These are phyloP conservation scores for Nothoprocta pentlandii DNA, from an alignment of 2,113 vertebrate genomes.

Conservation along the genomic window DNA sequence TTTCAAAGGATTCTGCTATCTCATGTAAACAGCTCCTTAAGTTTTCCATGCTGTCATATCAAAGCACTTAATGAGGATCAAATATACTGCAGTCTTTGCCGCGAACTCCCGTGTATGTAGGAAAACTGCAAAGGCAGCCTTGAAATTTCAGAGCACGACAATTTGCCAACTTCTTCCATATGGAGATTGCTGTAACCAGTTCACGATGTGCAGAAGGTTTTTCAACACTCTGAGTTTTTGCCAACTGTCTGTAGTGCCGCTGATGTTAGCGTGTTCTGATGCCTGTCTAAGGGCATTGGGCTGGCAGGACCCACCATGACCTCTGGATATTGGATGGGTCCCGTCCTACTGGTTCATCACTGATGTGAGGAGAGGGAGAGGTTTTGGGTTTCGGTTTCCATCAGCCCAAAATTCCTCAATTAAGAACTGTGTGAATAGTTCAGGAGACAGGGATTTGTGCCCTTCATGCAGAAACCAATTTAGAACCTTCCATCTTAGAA, in stretches of 20 bases:
- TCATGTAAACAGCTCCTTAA: slow-evolving; percentile 10
- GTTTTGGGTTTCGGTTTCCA: slow-evolving; percentile 50
- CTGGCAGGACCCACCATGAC: slow-evolving; percentile 12
- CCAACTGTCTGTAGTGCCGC: neutral
- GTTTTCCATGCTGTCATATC: slow-evolving; percentile 33
- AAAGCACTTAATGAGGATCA: neutral
- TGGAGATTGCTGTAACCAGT: neutral
- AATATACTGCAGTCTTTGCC: neutral
- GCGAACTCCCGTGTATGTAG: neutral
- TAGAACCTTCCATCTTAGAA: slow-evolving; percentile 5
- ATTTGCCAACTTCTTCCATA: neutral
- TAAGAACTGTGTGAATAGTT: slow-evolving; percentile 59
- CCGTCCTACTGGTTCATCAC: neutral
- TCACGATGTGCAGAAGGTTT: neutral
- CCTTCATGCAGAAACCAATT: neutral
- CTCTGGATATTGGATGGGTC: neutral
- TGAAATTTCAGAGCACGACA: neutral
- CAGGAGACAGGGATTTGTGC: slow-evolving; percentile 16
- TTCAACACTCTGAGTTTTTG: neutral
- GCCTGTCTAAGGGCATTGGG: neutral
- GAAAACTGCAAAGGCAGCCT: neutral
- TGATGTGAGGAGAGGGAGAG: neutral
- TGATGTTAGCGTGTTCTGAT: slow-evolving; percentile 1
- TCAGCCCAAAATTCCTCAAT: slow-evolving; percentile 8
- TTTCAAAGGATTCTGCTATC: neutral